Percentiles rank a stretch among this genome's conserved stretches.
Conservation (phyloP, 2,888 invertebrate genomes). For the Nephrocerus scutellatus region DNA sequence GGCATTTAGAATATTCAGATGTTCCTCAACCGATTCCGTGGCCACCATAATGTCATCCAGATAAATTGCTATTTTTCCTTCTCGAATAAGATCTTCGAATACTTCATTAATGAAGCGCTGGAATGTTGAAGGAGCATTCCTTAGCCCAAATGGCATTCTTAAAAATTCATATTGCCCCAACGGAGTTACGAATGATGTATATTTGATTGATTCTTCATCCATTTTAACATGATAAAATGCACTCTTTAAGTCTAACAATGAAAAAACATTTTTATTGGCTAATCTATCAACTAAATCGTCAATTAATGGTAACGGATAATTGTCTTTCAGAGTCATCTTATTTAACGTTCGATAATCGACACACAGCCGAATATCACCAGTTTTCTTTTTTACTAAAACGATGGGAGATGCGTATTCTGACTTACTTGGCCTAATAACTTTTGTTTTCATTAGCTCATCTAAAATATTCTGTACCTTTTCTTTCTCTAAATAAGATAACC, state of each 20-base stretch:
- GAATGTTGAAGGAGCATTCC: constrained; percentile 14
- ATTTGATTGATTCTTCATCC: constrained; percentile 4
- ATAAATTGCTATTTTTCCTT: constrained; percentile 16
- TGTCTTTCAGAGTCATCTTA: neutral
- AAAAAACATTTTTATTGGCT: constrained; percentile 2
- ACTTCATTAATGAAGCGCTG: constrained; percentile 14
- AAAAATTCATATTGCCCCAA: too few species aligned
- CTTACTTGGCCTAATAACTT: constrained; percentile 2
- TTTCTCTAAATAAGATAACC: neutral
- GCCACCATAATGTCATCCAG: constrained; percentile 19
- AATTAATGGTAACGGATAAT: constrained; percentile 5
- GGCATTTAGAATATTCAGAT: constrained; percentile 9
- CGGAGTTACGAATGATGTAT: constrained; percentile 10
- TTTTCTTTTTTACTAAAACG: neutral
- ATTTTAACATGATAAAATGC: constrained; percentile 8
- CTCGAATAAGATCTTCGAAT: constrained; percentile 11
- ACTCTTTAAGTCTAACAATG: constrained; percentile 5
- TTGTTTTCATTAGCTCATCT: neutral
- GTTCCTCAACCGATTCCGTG: constrained; percentile 4
- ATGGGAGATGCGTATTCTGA: too few species aligned
- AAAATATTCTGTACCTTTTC: neutral
- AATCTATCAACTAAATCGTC: constrained; percentile 2
- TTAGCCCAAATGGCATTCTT: constrained; percentile 17
- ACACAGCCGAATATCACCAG: neutral
- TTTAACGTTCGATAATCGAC: too few species aligned